Percentiles rank a stretch among this genome's conserved stretches.
These are phyloP conservation scores for Dascyllus trimaculatus DNA, from an alignment of 2,113 vertebrate species.

Conservation along the genomic window DNA sequence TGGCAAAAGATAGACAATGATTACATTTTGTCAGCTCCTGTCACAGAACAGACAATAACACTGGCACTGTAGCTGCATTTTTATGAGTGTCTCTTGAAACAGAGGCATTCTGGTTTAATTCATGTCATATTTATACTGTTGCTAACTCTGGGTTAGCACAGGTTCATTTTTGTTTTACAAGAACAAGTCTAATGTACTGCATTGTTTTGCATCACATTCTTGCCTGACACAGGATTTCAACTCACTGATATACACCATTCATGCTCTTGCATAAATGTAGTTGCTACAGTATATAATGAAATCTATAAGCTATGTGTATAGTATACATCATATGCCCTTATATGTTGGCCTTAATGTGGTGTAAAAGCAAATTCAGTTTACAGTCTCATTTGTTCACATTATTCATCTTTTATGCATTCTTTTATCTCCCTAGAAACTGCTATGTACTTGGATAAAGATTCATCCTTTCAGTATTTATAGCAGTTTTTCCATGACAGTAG, in stretches of 20 bases:
- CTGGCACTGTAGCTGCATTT: constrained; percentile 5
- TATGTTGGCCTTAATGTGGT: background rate
- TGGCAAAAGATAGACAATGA: constrained; percentile 12
- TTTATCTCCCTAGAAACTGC: no score
- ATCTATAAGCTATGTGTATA: background rate
- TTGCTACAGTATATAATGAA: background rate
- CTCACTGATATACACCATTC: background rate
- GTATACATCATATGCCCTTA: background rate
- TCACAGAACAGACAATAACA: constrained; percentile 13
- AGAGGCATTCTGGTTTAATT: constrained; percentile 30
- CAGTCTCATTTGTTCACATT: no score
- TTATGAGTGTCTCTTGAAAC: constrained; percentile 10
- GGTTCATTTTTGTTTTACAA: constrained; percentile 20
- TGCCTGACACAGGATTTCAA: background rate
- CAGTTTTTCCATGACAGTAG: no score
- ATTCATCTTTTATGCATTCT: no score
- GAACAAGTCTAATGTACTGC: constrained; percentile 32
- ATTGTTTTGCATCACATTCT: constrained; percentile 7
- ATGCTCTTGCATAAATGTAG: background rate
- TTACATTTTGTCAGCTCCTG: constrained; percentile 32
- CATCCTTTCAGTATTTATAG: no score
- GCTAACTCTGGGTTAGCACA: constrained; percentile 2
- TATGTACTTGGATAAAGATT: no score
- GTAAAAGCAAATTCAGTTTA: no score
- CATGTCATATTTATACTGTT: constrained; percentile 15